Evolutionary conservation across 2,888 invertebrate species (phyloP).

Genomic region (Polydrusus tereticollis): DNA sequence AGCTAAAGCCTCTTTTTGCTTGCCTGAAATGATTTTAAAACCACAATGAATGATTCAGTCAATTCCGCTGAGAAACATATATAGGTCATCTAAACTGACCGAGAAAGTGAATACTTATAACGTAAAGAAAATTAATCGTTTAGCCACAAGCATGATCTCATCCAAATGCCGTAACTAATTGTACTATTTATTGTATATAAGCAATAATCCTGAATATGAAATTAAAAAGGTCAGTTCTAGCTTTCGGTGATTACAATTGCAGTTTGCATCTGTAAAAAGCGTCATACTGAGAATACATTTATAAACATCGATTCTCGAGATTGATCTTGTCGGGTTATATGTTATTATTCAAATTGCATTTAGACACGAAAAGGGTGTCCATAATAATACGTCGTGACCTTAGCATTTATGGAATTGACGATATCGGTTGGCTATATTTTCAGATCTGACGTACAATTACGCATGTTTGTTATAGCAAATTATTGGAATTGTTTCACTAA

Average conservation of each 20-base stretch:
- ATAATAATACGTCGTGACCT: slow-evolving; percentile 43
- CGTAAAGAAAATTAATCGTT: not conserved
- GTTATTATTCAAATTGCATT: slow-evolving; percentile 36
- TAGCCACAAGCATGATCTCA: slow-evolving; percentile 30
- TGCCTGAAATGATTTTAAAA: too few relatives aligned
- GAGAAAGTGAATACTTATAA: not conserved
- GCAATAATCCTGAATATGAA: slow-evolving; percentile 21
- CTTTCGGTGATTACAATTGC: slow-evolving; percentile 29
- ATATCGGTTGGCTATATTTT: slow-evolving; percentile 13
- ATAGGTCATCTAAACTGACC: not conserved
- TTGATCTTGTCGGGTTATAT: slow-evolving; percentile 30
- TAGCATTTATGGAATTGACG: slow-evolving; percentile 39
- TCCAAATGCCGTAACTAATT: slow-evolving; percentile 24
- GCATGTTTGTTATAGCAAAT: slow-evolving; percentile 3
- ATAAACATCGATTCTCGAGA: slow-evolving; percentile 26
- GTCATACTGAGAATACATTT: slow-evolving; percentile 31
- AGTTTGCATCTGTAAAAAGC: slow-evolving; percentile 19
- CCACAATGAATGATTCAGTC: too few relatives aligned
- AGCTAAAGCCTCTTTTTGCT: too few relatives aligned
- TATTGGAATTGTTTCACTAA: not conserved
- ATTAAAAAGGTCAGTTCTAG: slow-evolving; percentile 35
- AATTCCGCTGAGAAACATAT: too few relatives aligned
- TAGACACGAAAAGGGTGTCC: slow-evolving; percentile 46
- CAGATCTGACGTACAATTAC: slow-evolving; percentile 6
- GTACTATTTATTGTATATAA: slow-evolving; percentile 9